Base-by-base conservation (phyloP, 2,888 invertebrate genomes). In the Arrhopalites spinosus region DNA sequence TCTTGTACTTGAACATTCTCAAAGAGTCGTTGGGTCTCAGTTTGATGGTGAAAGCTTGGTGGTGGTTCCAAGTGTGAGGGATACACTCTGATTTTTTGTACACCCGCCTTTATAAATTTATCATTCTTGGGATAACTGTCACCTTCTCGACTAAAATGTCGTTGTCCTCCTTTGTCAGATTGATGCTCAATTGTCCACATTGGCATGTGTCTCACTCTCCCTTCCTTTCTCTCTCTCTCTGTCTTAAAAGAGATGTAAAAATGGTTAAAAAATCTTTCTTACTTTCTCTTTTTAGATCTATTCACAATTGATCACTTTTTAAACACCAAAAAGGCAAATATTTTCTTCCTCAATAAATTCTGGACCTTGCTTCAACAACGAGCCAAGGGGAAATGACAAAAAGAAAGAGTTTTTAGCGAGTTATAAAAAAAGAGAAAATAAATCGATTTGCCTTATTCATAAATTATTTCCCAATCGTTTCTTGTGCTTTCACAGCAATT, bases 101-200 rank as follows among this genome's bases (percentile, higher is more conserved):
- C 17, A 13, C 2, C 15, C 15, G n/a, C 50, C 15, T n/a, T 50
- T 5, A 50, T 50, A 50, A 50, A 50, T n/a, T 50, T 50, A 17
- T 50, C 50, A 50, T 50, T 15, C 15, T 50, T 36, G 11, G 36
- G 50, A 50, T 50, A 50, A 50, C 17, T 5, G 15, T 59, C 59
- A 25, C 27, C 50, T 11, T 68, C 68, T 0, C 2, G 29, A 17
- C 50, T 68, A 50, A 68, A 68, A 27, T 68, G 68, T 23, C 50
- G 68, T n/a, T n/a, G n/a, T n/a, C 7, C 11, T n/a, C 3, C n/a
- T n/a, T 11, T 23, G 23, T 15, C 23, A 2, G 20, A 20, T 8
- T n/a, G n/a, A n/a, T n/a, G n/a, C n/a, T n/a, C n/a, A n/a, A 59
- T 23, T 59, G 59, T 25, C 59, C 59, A 59, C 59, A 59, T 61